Conservation (phyloP, 2,797 vertebrate genomes). For the Acrossocheilus fasciatus region DNA sequence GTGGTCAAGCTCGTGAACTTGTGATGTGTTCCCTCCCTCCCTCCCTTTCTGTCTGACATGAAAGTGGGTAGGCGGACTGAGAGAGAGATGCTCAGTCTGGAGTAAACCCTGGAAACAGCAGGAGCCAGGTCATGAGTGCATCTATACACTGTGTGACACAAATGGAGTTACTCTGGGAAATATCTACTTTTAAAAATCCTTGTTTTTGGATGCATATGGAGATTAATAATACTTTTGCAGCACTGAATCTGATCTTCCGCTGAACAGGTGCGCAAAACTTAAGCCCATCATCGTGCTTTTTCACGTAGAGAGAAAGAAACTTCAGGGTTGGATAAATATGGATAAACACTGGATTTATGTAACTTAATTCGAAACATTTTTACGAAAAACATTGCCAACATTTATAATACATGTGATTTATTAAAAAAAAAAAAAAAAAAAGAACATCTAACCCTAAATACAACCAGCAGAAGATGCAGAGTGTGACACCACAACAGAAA, state of each 20-base stretch:
- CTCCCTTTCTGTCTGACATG: slow-evolving; percentile 50
- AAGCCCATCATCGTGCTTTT: background rate
- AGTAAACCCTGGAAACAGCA: slow-evolving; percentile 36
- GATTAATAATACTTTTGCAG: background rate
- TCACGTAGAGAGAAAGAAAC: slow-evolving; percentile 32
- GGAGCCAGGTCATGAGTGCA: slow-evolving; percentile 19
- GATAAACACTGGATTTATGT: slow-evolving; percentile 1
- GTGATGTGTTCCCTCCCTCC: slow-evolving; percentile 42
- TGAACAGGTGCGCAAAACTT: slow-evolving; percentile 49
- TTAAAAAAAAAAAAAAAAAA: background rate
- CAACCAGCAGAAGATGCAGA: background rate
- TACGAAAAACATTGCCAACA: background rate
- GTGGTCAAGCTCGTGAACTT: background rate
- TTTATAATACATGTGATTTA: background rate
- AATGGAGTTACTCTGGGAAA: slow-evolving; percentile 24
- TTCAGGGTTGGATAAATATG: background rate
- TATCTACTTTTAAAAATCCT: background rate
- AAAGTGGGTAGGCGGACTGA: slow-evolving; percentile 21
- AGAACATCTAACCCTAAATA: background rate
- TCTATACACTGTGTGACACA: background rate
- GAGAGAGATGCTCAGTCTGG: slow-evolving; percentile 48
- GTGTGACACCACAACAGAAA: background rate
- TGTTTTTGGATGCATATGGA: background rate
- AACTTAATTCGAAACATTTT: background rate
- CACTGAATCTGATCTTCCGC: background rate